Evolutionary conservation across 2,113 vertebrate genomes (phyloP), one percentile per base, ranked within the genome.

Genomic region (Chitala chitala): DNA sequence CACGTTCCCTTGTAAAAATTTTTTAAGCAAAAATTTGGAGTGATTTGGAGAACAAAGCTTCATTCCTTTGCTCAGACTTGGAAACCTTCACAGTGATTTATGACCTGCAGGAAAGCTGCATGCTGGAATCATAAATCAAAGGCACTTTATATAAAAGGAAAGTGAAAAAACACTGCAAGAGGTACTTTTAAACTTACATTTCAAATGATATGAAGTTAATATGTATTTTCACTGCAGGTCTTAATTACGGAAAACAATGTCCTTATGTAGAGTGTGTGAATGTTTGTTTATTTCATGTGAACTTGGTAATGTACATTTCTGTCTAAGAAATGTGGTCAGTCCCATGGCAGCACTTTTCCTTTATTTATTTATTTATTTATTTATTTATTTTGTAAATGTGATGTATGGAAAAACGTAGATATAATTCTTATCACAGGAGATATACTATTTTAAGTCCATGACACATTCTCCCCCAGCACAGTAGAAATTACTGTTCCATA

Each of bases 81-180:
- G 77, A 82, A 81, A 81, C 83, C 78, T 82, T 79, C 77, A 79
- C 78, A 54, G 68, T 86, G 88, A 88, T 88, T 89, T 90, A 89
- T 87, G 85, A 78, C 38, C 38, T 81, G 78, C 82, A 87, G 83
- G 86, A 86, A 85, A 83, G 84, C 84, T 78, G 84, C 81, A 77
- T 84, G 77, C 82, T 76, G 78, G 80, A 76, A 79, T 74, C 80
- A 84, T 89, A 88, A 90, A 90, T 90, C 86, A 87, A 80, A 82
- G 81, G 75, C 80, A 84, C 83, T 87, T 87, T 87, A 84, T 87
- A 85, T 84, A 84, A 84, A 85, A 76, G 78, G 77, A 86, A 89
- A 89, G 82, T 50, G 46, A 82, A 81, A 80, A 85, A 78, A 58
- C 63, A 59, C 77, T 86, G 74, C 86, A 88, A 86, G 77, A 86